Percentiles rank a stretch among this genome's conserved stretches.
Evolutionary conservation across 2,888 invertebrate genomes (phyloP).

Genomic region (Prenolepis imparis): DNA sequence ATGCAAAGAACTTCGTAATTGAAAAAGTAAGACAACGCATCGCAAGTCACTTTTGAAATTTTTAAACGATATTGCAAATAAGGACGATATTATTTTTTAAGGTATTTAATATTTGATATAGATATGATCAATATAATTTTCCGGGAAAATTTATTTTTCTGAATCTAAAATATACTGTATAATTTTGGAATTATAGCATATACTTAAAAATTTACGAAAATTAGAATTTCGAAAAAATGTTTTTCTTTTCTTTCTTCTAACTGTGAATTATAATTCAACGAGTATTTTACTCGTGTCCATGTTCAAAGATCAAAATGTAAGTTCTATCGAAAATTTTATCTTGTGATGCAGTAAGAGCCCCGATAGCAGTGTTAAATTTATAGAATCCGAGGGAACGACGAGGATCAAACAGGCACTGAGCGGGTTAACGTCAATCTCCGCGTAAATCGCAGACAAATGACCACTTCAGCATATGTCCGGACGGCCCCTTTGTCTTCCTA

Average conservation of each 20-base stretch:
- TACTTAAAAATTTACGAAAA: neutral
- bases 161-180: neutral
- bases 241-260: neutral
- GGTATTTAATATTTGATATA: neutral
- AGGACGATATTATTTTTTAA: neutral
- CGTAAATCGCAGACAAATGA: constrained; percentile 54
- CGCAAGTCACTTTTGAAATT: neutral
- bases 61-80: neutral
- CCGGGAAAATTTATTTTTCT: neutral
- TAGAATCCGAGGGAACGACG: neutral
- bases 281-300: neutral
- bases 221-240: neutral
- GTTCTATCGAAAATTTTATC: neutral
- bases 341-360: constrained; percentile 12
- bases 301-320: neutral
- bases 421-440: constrained; percentile 44
- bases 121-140: neutral
- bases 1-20: neutral
- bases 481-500: constrained; percentile 62
- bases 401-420: constrained; percentile 1
- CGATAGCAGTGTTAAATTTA: constrained; percentile 14
- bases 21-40: neutral
- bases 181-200: neutral
- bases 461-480: constrained; percentile 44
- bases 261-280: neutral